Percentiles rank a stretch among this genome's conserved stretches.
These are phyloP conservation scores for Oscheius sp. DNA, from an alignment of 2,888 invertebrate species.

Conservation along the genomic window DNA sequence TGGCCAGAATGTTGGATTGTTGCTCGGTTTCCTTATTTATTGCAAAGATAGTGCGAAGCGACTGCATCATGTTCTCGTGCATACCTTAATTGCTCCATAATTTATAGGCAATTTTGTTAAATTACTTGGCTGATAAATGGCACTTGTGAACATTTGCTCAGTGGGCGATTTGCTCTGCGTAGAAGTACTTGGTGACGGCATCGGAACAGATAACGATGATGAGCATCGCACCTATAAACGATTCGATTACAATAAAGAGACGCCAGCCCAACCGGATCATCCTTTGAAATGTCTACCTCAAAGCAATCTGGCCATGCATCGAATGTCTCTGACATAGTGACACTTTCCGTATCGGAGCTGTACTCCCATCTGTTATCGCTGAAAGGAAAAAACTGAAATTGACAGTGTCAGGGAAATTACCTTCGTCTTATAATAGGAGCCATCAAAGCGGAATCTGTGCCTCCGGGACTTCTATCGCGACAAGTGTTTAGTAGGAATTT, in stretches of 20 bases:
- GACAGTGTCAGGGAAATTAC: too few relatives aligned
- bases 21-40: slow-evolving; percentile 37
- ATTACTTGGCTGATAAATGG: slow-evolving; percentile 1
- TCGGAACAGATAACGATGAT: slow-evolving; percentile 7
- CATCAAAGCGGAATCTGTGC: slow-evolving; percentile 53
- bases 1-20: slow-evolving; percentile 48
- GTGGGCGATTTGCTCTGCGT: slow-evolving; percentile 16
- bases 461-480: slow-evolving; percentile 57
- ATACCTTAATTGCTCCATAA: background rate
- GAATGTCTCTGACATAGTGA: slow-evolving; percentile 36
- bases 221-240: slow-evolving; percentile 8
- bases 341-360: slow-evolving; percentile 38
- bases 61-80: slow-evolving; percentile 41
- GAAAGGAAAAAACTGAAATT: background rate
- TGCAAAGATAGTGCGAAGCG: slow-evolving; percentile 45
- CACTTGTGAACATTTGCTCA: slow-evolving; percentile 9
- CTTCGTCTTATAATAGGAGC: slow-evolving; percentile 40
- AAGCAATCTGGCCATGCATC: slow-evolving; percentile 36
- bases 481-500: slow-evolving; percentile 39
- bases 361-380: slow-evolving; percentile 13
- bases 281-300: slow-evolving; percentile 35
- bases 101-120: background rate
- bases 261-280: slow-evolving; percentile 41
- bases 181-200: slow-evolving; percentile 7
- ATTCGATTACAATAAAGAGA: too few relatives aligned